Evolutionary conservation across 2,888 invertebrate genomes (phyloP).

Genomic region (Philereme vetulata): DNA sequence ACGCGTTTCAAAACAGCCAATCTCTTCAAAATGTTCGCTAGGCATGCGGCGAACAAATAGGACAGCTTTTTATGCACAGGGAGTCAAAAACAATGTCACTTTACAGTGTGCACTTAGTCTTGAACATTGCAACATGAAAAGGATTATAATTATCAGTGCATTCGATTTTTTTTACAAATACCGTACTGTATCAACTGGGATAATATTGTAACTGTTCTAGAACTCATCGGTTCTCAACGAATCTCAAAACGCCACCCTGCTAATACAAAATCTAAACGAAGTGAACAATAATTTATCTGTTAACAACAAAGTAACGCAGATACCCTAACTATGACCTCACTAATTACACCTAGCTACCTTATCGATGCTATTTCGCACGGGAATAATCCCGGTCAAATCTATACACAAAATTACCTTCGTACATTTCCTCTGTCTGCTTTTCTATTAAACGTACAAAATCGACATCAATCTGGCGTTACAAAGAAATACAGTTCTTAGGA

Average conservation of each 20-base stretch:
- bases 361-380: conserved; percentile 59
- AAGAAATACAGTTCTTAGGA: conserved; percentile 11
- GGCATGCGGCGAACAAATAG: not conserved
- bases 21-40: no score
- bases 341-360: conserved; percentile 73
- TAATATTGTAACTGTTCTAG: conserved; percentile 6
- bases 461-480: conserved; percentile 30
- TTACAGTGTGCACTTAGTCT: not conserved
- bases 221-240: conserved; percentile 21
- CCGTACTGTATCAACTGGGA: conserved; percentile 7
- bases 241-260: conserved; percentile 41
- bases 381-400: conserved; percentile 46
- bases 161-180: conserved; percentile 8
- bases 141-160: conserved; percentile 6
- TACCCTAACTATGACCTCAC: conserved; percentile 64
- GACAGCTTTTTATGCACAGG: not conserved
- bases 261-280: conserved; percentile 58
- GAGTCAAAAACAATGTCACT: not conserved
- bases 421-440: conserved; percentile 37
- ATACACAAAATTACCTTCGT: conserved; percentile 40
- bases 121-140: conserved; percentile 3
- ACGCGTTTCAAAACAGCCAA: conserved; percentile 1
- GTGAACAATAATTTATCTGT: conserved; percentile 62
- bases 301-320: conserved; percentile 62
- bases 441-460: conserved; percentile 22